Conservation (phyloP, 2,797 vertebrate genomes). For the Paratrypauchen microcephalus region DNA sequence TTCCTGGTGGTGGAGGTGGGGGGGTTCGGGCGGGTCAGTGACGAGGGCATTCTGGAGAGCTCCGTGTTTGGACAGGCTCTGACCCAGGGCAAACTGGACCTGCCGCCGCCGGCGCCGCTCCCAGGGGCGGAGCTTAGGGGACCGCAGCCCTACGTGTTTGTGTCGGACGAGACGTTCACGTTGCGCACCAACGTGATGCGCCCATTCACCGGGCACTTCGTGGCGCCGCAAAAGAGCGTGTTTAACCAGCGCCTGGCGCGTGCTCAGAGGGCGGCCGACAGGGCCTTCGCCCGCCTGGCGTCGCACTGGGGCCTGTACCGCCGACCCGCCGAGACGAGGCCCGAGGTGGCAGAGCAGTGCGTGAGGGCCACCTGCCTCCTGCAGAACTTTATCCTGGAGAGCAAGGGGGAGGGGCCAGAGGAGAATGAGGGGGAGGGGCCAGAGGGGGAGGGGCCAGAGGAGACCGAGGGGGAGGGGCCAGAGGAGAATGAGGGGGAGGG, state of each 20-base stretch:
- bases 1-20: conserved; percentile 1
- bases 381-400: not conserved
- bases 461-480: not conserved
- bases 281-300: not conserved
- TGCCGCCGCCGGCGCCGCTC: not conserved
- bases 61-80: not conserved
- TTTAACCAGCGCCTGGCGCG: not conserved
- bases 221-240: not conserved
- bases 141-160: not conserved
- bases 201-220: not conserved
- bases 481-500: not conserved
- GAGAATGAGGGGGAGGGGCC: not conserved
- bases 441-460: not conserved
- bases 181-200: not conserved
- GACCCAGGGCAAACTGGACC: not conserved
- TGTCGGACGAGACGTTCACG: not conserved
- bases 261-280: not conserved
- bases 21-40: not conserved
- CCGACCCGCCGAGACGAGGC: not conserved
- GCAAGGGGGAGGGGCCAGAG: not conserved
- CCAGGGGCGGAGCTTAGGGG: not conserved
- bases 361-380: not conserved
- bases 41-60: not conserved
- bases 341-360: not conserved
- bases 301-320: not conserved